Base-by-base conservation (phyloP, 2,888 invertebrate species). In the Cheilosia vernalis region DNA sequence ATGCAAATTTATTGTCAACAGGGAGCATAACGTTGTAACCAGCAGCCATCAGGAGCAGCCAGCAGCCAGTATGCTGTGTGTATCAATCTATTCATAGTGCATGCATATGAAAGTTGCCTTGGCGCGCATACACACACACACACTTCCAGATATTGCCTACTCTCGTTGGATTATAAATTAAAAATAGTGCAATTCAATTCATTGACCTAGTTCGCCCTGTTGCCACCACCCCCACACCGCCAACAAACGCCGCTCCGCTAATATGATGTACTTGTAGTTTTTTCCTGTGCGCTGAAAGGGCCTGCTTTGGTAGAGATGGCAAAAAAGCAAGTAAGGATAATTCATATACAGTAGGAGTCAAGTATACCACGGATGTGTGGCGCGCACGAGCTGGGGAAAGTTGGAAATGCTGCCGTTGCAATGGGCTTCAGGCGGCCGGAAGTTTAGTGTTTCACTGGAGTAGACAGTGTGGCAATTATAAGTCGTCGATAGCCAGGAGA, bases 101-200 rank as follows among this genome's bases (percentile, higher is more conserved):
- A 15, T 15, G 74, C 64, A 80, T 74, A 74, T 84, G 64, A 70
- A 76, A 69, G 42, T 51, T 77, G 72, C 76, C 67, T 56, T 76
- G 61, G 47, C 81, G 27, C 27, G 27, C 27, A 27, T 27, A 69
- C 73, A 60, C 70, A 64, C 49, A 44, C 40, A 61, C 42, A 63
- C 73, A 49, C 73, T 67, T 69, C 64, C 70, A 66, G 51, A 80
- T 60, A 80, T 81, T 70, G 76, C 81, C 85, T 72, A 81, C 81
- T 67, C 74, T 77, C 72, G 69, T 70, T 81, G 72, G 78, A 73
- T 82, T 82, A 86, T 86, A 86, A 86, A 82, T 86, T 86, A 78
- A 82, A 86, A 86, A 86, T 86, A 86, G 82, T 86, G 86, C 86
- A 86, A 86, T 86, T 86, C 86, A 82, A 86, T 86, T 86, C 86